phyloP scores from a whole-genome alignment of 2,888 invertebrate genomes.

The Amiota mariae region DNA sequence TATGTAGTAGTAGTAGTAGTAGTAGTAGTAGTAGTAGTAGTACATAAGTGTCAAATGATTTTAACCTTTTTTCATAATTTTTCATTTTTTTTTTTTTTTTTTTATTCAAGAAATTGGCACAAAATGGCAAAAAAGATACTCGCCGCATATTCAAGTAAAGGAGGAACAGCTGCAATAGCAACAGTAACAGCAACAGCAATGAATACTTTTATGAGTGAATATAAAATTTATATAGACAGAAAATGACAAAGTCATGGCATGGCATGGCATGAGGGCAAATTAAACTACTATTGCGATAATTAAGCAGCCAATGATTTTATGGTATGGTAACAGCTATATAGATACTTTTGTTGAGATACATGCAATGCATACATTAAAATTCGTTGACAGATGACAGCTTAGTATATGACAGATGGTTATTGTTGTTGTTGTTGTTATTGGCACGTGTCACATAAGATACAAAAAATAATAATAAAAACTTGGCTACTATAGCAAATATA shows the following conservation, averaged over 20 bases:
- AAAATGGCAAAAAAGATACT: constrained; percentile 10
- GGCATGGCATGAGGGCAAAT: background rate
- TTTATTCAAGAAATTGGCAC: constrained; percentile 6
- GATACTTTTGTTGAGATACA: constrained; percentile 1
- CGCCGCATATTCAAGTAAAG: constrained; percentile 2
- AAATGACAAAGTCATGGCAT: background rate
- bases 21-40: background rate
- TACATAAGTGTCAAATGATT: constrained; percentile 55
- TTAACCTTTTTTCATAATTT: constrained; percentile 56
- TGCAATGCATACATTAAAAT: background rate
- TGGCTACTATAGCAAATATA: too few species aligned
- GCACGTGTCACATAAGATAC: constrained; percentile 17
- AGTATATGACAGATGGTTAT: constrained; percentile 15
- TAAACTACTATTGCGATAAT: constrained; percentile 15
- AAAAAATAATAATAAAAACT: too few species aligned
- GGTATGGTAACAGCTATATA: background rate
- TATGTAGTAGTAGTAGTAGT: background rate
- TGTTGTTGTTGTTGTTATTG: background rate
- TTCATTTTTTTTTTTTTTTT: background rate
- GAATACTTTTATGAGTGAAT: too few species aligned
- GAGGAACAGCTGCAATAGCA: constrained; percentile 11
- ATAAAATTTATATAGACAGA: background rate
- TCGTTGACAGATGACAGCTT: background rate
- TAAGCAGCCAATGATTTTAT: background rate
- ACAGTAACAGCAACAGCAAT: too few species aligned